These are phyloP conservation scores for Aix galericulata DNA, from an alignment of 2,113 vertebrate genomes.

Conservation along the genomic window DNA sequence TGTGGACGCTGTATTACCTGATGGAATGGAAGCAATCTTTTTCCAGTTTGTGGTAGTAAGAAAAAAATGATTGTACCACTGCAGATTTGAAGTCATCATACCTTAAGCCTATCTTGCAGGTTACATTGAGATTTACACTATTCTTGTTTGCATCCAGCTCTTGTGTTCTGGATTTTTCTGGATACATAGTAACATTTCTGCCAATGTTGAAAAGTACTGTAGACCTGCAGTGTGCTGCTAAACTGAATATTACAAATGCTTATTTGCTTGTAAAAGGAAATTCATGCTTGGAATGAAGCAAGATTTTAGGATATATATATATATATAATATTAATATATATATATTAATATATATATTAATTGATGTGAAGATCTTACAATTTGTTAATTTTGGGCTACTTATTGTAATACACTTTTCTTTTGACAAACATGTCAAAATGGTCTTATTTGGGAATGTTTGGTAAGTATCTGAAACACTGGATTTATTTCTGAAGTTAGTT, in stretches of 20 bases:
- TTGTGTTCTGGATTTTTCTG: neutral
- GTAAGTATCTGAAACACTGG: neutral
- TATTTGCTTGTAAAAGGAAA: neutral
- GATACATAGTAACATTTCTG: neutral
- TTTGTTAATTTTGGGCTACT: neutral
- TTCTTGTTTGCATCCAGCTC: no score
- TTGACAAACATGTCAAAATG: neutral
- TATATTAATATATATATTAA: no score
- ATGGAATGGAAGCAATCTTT: neutral
- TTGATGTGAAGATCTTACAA: neutral
- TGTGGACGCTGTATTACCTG: neutral
- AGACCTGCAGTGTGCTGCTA: neutral
- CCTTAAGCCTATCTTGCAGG: neutral
- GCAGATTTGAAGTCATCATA: neutral
- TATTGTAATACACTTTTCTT: neutral
- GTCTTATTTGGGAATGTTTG: neutral
- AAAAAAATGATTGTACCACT: no score
- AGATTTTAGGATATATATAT: neutral
- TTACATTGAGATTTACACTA: neutral
- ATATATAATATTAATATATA: no score
- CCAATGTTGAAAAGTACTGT: neutral
- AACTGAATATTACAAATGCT: neutral
- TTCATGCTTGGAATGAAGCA: neutral
- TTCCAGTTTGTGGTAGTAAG: neutral
- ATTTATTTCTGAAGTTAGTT: neutral